A percentile compares a stretch with the other conserved stretches of the same genome.
phyloP scores from a whole-genome alignment of 2,113 vertebrate genomes.

The Alexandromys fortis region DNA sequence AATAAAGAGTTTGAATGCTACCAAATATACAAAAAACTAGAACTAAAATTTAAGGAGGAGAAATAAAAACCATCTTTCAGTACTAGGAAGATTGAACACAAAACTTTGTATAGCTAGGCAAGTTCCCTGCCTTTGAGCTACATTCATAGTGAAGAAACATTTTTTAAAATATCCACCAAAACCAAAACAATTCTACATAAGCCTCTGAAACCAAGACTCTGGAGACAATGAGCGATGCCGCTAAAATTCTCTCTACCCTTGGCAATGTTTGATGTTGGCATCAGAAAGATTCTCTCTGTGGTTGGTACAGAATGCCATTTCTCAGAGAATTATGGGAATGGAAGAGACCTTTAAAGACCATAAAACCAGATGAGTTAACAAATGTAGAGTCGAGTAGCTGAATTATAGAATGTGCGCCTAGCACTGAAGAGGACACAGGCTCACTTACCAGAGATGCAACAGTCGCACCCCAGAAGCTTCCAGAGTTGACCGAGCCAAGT shows the following conservation, averaged over 20 bases:
- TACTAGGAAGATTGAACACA: not conserved
- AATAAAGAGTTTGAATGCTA: not conserved
- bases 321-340: not conserved
- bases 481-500: not conserved
- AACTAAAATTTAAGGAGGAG: conserved; percentile 24
- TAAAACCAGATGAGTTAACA: not conserved
- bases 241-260: not conserved
- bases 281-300: not conserved
- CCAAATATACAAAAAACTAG: not conserved
- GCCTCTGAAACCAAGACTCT: not conserved
- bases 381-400: not conserved
- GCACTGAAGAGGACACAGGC: not conserved
- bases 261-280: not conserved
- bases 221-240: not conserved
- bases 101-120: not conserved
- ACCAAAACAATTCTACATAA: not conserved
- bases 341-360: not conserved
- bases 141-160: not conserved
- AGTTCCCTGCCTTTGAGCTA: not conserved
- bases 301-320: not conserved
- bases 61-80: not conserved
- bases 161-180: not conserved
- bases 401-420: not conserved
- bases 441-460: not conserved
- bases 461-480: not conserved